Conservation (phyloP, 2,113 vertebrate species). For the Hemiprocne comata region DNA sequence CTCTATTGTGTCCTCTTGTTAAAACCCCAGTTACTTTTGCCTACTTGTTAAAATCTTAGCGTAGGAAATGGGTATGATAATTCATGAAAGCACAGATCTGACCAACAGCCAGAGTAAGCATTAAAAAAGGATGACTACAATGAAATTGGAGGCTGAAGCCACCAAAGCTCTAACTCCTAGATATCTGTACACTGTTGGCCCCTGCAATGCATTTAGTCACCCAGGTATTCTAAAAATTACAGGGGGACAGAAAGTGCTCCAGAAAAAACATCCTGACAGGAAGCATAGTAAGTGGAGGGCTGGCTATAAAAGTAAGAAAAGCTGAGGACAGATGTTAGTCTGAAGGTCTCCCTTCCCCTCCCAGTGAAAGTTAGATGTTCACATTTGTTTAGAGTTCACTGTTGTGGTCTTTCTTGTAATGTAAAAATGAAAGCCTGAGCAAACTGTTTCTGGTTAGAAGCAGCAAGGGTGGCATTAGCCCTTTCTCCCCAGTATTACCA, state of each 20-base stretch:
- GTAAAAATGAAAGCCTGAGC: neutral
- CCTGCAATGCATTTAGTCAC: neutral
- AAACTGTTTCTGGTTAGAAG: neutral
- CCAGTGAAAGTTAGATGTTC: neutral
- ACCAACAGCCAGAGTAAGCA: neutral
- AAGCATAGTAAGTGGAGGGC: neutral
- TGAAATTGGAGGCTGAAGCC: neutral
- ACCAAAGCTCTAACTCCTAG: neutral
- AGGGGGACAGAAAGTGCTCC: neutral
- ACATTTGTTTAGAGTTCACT: neutral
- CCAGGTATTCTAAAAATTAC: neutral
- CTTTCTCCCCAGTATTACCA: neutral
- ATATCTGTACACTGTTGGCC: neutral
- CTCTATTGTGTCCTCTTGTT: neutral
- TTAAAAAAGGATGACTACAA: neutral
- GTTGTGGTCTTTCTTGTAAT: neutral
- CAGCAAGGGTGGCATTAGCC: neutral
- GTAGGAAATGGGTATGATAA: neutral
- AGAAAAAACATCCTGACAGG: neutral
- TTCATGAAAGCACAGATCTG: neutral
- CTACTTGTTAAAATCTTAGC: neutral
- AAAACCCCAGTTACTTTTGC: neutral
- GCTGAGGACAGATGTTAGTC: neutral
- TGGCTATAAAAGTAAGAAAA: neutral
- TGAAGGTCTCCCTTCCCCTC: neutral